phyloP scores from a whole-genome alignment of 1,140 invertebrate species.

The Calosoma granatense region DNA sequence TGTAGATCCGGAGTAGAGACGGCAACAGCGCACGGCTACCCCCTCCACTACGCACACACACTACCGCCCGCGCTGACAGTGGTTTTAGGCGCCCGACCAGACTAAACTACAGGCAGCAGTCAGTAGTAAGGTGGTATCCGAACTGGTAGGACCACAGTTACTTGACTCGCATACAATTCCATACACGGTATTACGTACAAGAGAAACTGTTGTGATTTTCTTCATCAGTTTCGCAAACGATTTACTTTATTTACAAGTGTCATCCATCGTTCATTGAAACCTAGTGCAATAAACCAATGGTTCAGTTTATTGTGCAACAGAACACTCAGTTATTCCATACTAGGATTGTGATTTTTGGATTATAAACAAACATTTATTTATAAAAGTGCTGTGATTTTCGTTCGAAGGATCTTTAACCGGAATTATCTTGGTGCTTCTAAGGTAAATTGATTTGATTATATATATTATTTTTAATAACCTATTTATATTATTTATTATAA shows the following conservation, averaged over 20 bases:
- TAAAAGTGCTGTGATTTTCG: not conserved
- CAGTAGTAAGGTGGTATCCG: slow-evolving; percentile 5
- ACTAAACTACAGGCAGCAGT: not conserved
- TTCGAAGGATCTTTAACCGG: no score
- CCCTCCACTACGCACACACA: not conserved
- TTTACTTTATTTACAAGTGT: not conserved
- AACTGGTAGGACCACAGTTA: not conserved
- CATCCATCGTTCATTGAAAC: no score
- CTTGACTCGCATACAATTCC: not conserved
- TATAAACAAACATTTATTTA: no score
- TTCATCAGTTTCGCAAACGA: not conserved
- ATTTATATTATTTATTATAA: no score
- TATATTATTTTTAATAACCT: no score
- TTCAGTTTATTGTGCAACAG: not conserved
- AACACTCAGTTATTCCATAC: no score
- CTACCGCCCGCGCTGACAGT: not conserved
- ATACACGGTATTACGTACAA: no score
- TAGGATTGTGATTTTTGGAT: no score
- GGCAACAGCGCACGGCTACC: not conserved
- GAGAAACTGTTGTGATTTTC: no score
- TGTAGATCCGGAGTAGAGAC: not conserved
- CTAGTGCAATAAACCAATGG: not conserved
- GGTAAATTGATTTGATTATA: no score
- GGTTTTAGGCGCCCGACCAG: not conserved
- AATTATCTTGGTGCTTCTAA: no score